Percentiles rank a stretch among this genome's conserved stretches.
These are phyloP conservation scores for Anthoscopus minutus DNA, from an alignment of 2,113 vertebrate species.

Conservation along the genomic window DNA sequence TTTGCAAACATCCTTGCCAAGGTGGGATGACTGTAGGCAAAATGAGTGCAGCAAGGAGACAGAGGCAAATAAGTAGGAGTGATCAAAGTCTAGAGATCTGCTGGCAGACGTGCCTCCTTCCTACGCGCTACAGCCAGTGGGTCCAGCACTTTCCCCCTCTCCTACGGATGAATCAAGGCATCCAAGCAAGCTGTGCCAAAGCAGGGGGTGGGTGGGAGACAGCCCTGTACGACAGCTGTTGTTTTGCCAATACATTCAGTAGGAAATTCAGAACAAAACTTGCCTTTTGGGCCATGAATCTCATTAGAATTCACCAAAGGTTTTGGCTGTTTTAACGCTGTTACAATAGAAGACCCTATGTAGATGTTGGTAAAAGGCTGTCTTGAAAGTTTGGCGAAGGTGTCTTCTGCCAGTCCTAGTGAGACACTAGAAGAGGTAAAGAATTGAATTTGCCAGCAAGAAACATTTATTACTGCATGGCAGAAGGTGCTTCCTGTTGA, in stretches of 20 bases:
- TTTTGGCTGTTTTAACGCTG: background rate
- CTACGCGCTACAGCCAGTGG: constrained; percentile 44
- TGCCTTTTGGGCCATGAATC: background rate
- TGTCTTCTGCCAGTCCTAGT: background rate
- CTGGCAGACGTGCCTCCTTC: constrained; percentile 46
- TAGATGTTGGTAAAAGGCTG: background rate
- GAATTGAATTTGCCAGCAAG: constrained; percentile 11
- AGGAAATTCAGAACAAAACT: constrained; percentile 17
- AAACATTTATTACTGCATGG: constrained; percentile 8
- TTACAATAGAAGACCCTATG: background rate
- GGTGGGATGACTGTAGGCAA: constrained; percentile 54
- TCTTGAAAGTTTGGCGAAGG: background rate
- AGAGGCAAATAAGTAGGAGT: constrained; percentile 53
- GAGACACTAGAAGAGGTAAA: background rate
- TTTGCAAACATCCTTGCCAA: constrained; percentile 32
- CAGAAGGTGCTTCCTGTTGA: constrained; percentile 11
- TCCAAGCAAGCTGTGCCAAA: background rate
- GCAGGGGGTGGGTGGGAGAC: constrained; percentile 40
- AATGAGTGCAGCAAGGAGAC: constrained; percentile 44
- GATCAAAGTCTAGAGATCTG: constrained; percentile 55
- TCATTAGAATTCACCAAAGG: constrained; percentile 11
- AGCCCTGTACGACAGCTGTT: constrained; percentile 30
- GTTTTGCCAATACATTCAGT: constrained; percentile 25
- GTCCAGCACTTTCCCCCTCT: constrained; percentile 55
- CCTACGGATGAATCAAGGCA: constrained; percentile 45